Evolutionary conservation across 2,888 invertebrate species (phyloP), one percentile per base, ranked within the genome.

Genomic region (Pelosia muscerda): DNA sequence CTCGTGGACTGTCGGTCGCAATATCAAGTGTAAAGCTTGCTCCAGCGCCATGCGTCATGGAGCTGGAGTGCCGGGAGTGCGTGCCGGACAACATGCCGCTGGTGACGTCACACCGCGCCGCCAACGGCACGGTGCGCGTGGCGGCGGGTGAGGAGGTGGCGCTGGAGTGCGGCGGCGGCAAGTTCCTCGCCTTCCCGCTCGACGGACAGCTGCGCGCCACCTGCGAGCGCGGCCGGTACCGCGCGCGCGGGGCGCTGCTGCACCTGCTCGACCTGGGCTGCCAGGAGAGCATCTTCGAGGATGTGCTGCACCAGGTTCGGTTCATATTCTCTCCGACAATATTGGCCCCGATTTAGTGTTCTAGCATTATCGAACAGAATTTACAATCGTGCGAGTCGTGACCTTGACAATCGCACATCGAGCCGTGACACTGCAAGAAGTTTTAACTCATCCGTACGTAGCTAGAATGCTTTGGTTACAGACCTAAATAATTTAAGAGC

Each of bases 51-150:
- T 95, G 95, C 83, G 81, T 85, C 62, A 88, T 95, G 75, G 93
- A 95, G 66, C 81, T 95, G 79, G 83, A 86, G 63, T 95, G 95
- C 73, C 81, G 80, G 66, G 94, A 94, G 84, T 95, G 95, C 84
- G 63, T 93, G 68, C 95, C 95, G 57, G 95, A 94, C 74, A 84
- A 92, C 89, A 90, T 93, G 91, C 93, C 95, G 77, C 79, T 90
- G 80, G 91, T 95, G 88, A 84, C 86, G 81, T 89, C 92, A 6
- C 91, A 89, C 82, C 81, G 82, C 72, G 90, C 88, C 54, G 74
- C 65, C 68, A 76, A 78, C 76, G 86, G 88, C 68, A 34, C 75
- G 38, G 73, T 94, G 73, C 42, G 22, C 6, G 86, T 81, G 72
- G 66, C 80, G 63, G 54, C 76, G 60, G 94, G 93, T 68, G 92